Percentiles rank a stretch among this genome's conserved stretches.
Conservation (phyloP, 30 jellyfish, hydroid and myxozoan genomes). For the Aurelia aurita complex sp. Pacific region DNA sequence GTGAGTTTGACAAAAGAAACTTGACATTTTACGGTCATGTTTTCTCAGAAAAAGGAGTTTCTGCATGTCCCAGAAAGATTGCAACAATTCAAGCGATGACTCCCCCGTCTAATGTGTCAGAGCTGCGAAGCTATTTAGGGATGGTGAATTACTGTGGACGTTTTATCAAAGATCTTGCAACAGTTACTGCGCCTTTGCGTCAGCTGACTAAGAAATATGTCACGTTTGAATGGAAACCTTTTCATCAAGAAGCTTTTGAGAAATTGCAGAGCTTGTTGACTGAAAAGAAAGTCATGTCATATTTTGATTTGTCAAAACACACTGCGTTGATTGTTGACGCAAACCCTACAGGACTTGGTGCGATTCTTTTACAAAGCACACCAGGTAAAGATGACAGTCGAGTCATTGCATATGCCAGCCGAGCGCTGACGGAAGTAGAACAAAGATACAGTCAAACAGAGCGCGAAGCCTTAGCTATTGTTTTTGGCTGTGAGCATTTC, state of each 20-base stretch:
- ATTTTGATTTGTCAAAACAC: constrained; percentile 18
- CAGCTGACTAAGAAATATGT: too few relatives aligned
- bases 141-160: too few relatives aligned
- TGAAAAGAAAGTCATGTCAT: constrained; percentile 26
- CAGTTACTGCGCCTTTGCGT: too few relatives aligned
- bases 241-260: constrained; percentile 30
- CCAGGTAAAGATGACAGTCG: constrained; percentile 19
- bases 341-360: constrained; percentile 28
- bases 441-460: constrained; percentile 12
- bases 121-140: too few relatives aligned
- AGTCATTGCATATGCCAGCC: constrained; percentile 27
- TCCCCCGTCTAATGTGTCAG: too few relatives aligned
- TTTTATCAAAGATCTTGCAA: too few relatives aligned
- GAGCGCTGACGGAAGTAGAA: constrained; percentile 34
- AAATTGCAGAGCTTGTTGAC: background rate
- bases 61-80: too few relatives aligned
- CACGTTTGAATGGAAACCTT: constrained; percentile 15
- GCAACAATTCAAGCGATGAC: too few relatives aligned
- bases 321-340: constrained; percentile 43
- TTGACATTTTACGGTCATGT: too few relatives aligned
- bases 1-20: too few relatives aligned
- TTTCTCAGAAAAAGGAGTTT: too few relatives aligned
- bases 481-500: background rate
- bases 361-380: constrained; percentile 47
- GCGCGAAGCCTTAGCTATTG: constrained; percentile 10